phyloP scores from a whole-genome alignment of 2,888 invertebrate species.

The Neria commutata region DNA sequence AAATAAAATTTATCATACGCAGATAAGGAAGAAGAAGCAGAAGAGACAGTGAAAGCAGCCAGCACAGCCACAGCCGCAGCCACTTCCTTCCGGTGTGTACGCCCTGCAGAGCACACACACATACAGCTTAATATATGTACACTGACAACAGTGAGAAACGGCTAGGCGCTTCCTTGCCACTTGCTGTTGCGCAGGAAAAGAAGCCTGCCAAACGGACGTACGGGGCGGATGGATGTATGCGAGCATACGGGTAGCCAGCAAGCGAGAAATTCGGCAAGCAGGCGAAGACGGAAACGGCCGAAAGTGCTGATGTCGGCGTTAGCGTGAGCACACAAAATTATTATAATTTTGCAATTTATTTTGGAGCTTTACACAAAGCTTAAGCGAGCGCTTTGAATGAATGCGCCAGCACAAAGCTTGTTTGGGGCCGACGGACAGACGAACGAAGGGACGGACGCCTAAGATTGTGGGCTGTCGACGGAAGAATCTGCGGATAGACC shows the following conservation, averaged over 20 bases:
- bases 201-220: too few relatives aligned
- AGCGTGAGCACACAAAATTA: slow-evolving; percentile 41
- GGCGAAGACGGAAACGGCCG: background rate
- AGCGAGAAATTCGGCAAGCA: background rate
- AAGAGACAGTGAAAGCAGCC: background rate
- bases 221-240: too few relatives aligned
- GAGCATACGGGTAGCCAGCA: too few relatives aligned
- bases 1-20: slow-evolving; percentile 20
- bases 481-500: too few relatives aligned
- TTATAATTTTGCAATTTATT: slow-evolving; percentile 55
- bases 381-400: too few relatives aligned
- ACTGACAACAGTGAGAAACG: background rate
- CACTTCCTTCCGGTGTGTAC: slow-evolving; percentile 9
- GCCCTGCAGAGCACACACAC: background rate
- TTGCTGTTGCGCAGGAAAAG: too few relatives aligned
- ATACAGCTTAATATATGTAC: background rate
- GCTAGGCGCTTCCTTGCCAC: too few relatives aligned
- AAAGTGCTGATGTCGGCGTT: slow-evolving; percentile 28
- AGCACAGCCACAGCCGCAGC: slow-evolving; percentile 5
- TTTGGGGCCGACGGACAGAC: background rate
- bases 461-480: too few relatives aligned
- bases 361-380: slow-evolving; percentile 49
- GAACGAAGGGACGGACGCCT: background rate
- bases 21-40: slow-evolving; percentile 1
- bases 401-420: slow-evolving; percentile 36